A percentile compares a stretch with the other conserved stretches of the same genome.
phyloP scores from a whole-genome alignment of 2,113 vertebrate genomes.

The Nycticryphes semicollaris region DNA sequence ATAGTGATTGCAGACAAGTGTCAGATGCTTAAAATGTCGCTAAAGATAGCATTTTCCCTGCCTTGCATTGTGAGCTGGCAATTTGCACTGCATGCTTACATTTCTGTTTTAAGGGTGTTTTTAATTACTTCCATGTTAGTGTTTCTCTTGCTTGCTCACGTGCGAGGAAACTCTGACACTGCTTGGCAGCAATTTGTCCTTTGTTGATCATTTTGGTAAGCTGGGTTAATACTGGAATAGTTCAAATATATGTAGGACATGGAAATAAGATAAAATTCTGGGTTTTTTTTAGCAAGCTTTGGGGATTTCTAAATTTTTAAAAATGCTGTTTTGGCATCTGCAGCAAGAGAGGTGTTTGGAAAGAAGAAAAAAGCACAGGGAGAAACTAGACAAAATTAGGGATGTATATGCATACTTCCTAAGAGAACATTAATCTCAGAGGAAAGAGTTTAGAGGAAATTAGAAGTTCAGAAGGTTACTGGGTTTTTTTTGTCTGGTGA shows the following conservation, averaged over 20 bases:
- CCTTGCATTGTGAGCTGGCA: background rate
- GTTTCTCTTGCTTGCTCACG: background rate
- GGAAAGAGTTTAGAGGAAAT: background rate
- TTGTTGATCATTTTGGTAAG: background rate
- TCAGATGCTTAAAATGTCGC: background rate
- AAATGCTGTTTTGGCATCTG: background rate
- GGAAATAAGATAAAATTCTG: background rate
- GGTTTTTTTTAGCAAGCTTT: background rate
- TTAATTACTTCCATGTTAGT: conserved; percentile 49
- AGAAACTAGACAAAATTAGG: background rate
- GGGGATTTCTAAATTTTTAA: background rate
- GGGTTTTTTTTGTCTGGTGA: background rate
- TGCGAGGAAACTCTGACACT: conserved; percentile 20
- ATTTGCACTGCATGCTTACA: rapidly evolving
- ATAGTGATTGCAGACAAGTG: background rate
- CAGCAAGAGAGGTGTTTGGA: background rate
- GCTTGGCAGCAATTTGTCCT: background rate
- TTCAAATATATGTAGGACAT: background rate
- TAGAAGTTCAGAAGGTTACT: background rate
- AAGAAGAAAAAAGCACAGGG: background rate
- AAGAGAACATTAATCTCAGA: background rate
- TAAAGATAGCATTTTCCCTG: background rate
- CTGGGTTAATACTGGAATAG: background rate
- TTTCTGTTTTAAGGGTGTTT: conserved; percentile 34
- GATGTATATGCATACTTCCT: background rate